Evolutionary conservation across 2,797 vertebrate species (phyloP).

Genomic region (Carcharodon carcharias): DNA sequence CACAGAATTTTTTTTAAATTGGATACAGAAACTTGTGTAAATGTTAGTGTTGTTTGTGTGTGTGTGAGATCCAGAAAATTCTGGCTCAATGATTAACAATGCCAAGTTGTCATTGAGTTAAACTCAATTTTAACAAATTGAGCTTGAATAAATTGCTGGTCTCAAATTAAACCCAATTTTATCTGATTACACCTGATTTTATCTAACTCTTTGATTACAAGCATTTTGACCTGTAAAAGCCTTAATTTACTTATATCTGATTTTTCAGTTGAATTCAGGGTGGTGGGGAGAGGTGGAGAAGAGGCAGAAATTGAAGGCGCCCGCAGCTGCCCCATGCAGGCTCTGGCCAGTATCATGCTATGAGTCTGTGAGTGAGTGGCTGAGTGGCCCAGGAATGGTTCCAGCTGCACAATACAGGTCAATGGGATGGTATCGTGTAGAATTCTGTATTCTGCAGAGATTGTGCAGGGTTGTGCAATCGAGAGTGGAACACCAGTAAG

Average conservation of each 20-base stretch:
- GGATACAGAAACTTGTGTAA: neutral
- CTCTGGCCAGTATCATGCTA: neutral
- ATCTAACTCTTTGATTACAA: neutral
- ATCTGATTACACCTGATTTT: neutral
- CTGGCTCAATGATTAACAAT: neutral
- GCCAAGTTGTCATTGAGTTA: neutral
- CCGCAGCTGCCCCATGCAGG: neutral
- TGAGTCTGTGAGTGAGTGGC: neutral
- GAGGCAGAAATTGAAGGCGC: neutral
- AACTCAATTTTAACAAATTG: neutral
- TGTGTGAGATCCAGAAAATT: neutral
- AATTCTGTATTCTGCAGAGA: too few species aligned
- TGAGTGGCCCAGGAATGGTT: neutral
- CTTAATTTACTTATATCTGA: neutral
- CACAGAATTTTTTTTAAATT: neutral
- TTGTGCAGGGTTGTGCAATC: neutral
- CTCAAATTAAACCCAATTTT: neutral
- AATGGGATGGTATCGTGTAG: neutral
- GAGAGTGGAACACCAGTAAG: neutral
- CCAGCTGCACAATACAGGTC: neutral
- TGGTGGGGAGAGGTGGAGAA: neutral
- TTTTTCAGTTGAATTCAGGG: neutral
- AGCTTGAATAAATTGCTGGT: neutral
- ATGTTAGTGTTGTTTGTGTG: neutral
- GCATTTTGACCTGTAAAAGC: neutral